Conservation (phyloP, 2,113 vertebrate genomes). For the Athene cunicularia region DNA sequence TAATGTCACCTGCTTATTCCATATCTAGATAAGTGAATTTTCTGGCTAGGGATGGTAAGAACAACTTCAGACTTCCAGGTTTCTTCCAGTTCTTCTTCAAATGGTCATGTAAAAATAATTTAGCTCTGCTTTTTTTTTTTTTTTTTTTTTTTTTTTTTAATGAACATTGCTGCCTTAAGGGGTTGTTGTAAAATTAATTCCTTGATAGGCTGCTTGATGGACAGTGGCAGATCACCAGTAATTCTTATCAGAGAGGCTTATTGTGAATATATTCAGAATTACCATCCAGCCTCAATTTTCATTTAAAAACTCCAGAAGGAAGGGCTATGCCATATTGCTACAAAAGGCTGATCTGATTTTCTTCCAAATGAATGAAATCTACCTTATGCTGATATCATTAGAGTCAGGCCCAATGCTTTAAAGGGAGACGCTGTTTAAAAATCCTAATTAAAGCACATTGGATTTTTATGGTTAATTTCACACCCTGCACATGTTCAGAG, state of each 20-base stretch:
- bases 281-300: not conserved
- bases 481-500: not conserved
- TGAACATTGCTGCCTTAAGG: not conserved
- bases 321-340: not conserved
- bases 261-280: not conserved
- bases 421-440: not conserved
- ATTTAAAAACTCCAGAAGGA: not conserved
- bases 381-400: not conserved
- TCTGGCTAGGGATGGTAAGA: not conserved
- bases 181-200: not conserved
- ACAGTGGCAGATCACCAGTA: not conserved
- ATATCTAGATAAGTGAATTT: not conserved
- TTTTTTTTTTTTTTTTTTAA: not conserved
- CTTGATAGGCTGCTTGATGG: not conserved
- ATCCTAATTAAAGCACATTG: not conserved
- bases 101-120: not conserved
- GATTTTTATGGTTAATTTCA: not conserved
- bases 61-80: not conserved
- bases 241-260: not conserved
- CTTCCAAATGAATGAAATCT: not conserved
- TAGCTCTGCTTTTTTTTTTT: not conserved
- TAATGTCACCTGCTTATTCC: not conserved
- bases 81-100: not conserved
- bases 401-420: not conserved
- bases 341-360: not conserved